phyloP scores from a whole-genome alignment of 2,797 vertebrate species.

The Neoniphon sammara region DNA sequence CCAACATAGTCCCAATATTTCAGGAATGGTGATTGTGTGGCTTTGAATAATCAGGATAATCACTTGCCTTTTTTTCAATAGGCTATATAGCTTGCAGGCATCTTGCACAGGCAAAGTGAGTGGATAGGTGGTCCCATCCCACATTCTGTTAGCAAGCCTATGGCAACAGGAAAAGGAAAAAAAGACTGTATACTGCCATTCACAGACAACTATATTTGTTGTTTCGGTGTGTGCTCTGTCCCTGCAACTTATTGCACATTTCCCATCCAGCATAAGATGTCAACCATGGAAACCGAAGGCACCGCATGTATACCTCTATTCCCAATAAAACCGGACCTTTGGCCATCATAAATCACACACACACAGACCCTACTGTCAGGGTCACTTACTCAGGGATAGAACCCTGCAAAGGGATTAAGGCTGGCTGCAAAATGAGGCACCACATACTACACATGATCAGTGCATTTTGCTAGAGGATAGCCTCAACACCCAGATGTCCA shows the following conservation, averaged over 20 bases:
- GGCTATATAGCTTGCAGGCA: constrained; percentile 45
- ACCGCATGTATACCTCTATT: constrained; percentile 33
- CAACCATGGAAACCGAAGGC: constrained; percentile 64
- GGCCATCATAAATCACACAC: constrained; percentile 59
- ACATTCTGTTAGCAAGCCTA: constrained; percentile 56
- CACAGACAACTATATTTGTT: constrained; percentile 53
- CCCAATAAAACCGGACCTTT: constrained; percentile 66
- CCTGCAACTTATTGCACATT: constrained; percentile 54
- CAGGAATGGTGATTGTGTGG: constrained; percentile 52
- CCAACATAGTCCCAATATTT: constrained; percentile 48
- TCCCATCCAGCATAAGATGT: constrained; percentile 44
- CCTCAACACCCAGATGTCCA: neutral
- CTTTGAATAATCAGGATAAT: constrained; percentile 65
- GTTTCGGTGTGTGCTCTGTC: constrained; percentile 11
- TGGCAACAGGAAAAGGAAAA: constrained; percentile 46
- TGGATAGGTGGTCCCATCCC: constrained; percentile 40
- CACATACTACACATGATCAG: constrained; percentile 11
- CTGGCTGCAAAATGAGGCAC: neutral
- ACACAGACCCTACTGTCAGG: neutral
- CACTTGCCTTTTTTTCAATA: constrained; percentile 38
- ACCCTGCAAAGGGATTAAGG: neutral
- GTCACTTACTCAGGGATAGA: constrained; percentile 8
- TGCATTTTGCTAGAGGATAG: neutral
- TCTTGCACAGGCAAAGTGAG: constrained; percentile 27
- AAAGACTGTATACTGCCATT: constrained; percentile 23